Evolutionary conservation across 2,888 invertebrate genomes (phyloP).

Genomic region (Microplitis deprimator): DNA sequence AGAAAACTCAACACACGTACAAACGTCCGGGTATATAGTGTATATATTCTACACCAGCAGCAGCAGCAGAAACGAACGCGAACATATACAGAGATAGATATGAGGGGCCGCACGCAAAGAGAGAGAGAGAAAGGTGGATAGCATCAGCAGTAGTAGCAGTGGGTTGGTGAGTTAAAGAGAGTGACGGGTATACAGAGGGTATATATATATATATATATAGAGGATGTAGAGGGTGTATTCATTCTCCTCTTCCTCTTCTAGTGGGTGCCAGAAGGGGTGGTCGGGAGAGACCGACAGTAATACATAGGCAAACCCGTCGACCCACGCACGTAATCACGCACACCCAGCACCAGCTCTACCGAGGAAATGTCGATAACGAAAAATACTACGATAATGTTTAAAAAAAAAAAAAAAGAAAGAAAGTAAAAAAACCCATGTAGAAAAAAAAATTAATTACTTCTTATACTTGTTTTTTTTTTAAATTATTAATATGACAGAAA

Average conservation of each 20-base stretch:
- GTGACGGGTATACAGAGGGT: not conserved
- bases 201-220: not conserved
- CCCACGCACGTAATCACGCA: conserved; percentile 52
- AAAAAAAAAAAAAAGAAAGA: conserved; percentile 18
- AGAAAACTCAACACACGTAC: conserved; percentile 67
- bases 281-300: conserved; percentile 40
- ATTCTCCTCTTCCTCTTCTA: not conserved
- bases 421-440: not conserved
- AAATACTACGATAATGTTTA: conserved; percentile 56
- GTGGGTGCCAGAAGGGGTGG: conserved; percentile 28
- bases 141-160: not conserved
- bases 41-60: conserved; percentile 22
- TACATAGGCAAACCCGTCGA: conserved; percentile 47
- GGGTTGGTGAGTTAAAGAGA: not conserved
- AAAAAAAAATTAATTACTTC: not conserved
- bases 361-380: conserved; percentile 71
- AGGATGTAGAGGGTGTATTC: not conserved
- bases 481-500: not conserved
- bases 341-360: conserved; percentile 45
- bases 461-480: conserved; percentile 8
- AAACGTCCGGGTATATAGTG: conserved; percentile 30
- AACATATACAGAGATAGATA: conserved; percentile 30
- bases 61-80: conserved; percentile 44
- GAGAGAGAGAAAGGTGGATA: conserved; percentile 20
- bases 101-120: conserved; percentile 36